phyloP scores from a whole-genome alignment of 1,140 invertebrate species.

The Goniozus legneri region DNA sequence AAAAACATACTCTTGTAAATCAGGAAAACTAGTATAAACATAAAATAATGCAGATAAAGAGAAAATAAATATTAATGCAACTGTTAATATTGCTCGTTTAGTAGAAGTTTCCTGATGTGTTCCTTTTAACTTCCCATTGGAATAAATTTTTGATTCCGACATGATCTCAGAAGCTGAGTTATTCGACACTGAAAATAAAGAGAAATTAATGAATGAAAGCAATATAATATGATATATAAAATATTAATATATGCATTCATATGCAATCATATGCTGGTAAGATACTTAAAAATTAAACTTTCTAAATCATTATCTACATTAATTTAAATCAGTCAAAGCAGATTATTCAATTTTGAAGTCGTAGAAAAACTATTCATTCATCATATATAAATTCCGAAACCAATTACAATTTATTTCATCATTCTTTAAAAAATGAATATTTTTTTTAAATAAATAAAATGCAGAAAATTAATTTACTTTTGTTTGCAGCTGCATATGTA shows the following conservation, averaged over 20 bases:
- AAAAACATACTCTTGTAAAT: constrained; percentile 74
- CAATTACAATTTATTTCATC: no score
- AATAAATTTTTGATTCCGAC: background rate
- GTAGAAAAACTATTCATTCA: no score
- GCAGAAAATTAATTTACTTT: no score
- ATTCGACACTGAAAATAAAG: background rate
- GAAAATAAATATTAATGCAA: constrained; percentile 62
- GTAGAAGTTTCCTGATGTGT: constrained; percentile 46
- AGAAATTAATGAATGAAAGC: background rate
- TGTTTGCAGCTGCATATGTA: no score
- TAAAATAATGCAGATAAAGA: constrained; percentile 63
- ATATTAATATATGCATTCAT: background rate
- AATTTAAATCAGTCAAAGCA: no score
- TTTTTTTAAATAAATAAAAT: no score
- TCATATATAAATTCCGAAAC: no score
- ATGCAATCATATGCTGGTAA: background rate
- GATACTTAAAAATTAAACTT: no score
- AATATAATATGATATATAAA: constrained; percentile 33
- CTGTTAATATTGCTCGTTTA: constrained; percentile 56
- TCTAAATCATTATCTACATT: no score
- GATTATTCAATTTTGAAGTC: no score
- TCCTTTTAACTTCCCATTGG: constrained; percentile 2
- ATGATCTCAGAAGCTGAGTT: background rate
- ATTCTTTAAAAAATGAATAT: no score
- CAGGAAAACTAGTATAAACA: constrained; percentile 75